Base-by-base conservation (phyloP, 2,113 vertebrate genomes). In the Carettochelys insculpta region DNA sequence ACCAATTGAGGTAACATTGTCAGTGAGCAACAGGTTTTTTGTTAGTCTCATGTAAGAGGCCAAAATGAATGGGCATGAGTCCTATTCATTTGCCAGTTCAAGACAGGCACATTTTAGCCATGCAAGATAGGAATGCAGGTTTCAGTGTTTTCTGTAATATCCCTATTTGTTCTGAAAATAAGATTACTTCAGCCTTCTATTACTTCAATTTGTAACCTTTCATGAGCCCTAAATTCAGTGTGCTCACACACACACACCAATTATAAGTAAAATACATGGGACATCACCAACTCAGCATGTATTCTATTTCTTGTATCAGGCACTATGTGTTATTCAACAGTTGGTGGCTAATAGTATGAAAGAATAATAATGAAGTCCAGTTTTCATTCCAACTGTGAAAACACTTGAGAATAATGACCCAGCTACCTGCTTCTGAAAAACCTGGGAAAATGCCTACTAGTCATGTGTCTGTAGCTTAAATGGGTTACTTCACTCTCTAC, bases 121-220 rank as follows among this genome's bases (percentile, higher is more conserved):
- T 79, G 82, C 3, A 34, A 87, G 73, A 52, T 16, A n/a, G 58
- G 34, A 16, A 65, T 61, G 16, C 58, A 34, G 31, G 58, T n/a
- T 61, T 31, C 0, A 0, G 24, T 85, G 3, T 25, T 83, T 80
- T n/a, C n/a, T 24, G 1, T 31, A 7, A 77, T 11, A 56, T 0
- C 8, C 17, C 13, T 93, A 85, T 65, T 68, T 82, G 5, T 83
- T 51, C 75, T 45, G 8, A 87, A 91, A 95, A 75, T 8, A 47
- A 81, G 3, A 65, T 34, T 47, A 2, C 22, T 94, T 92, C 38
- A 43, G 27, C 45, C 51, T 12, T 41, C 68, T n/a, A 68, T 41
- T 10, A 68, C 12, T 45, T 73, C 76, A 86, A 91, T 54, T 17
- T 34, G 29, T 0, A 1, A 20, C 50, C 86, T 88, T 68, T 14